Conservation (phyloP, 1,140 invertebrate species). For the Zaprionus kolodkinae region DNA sequence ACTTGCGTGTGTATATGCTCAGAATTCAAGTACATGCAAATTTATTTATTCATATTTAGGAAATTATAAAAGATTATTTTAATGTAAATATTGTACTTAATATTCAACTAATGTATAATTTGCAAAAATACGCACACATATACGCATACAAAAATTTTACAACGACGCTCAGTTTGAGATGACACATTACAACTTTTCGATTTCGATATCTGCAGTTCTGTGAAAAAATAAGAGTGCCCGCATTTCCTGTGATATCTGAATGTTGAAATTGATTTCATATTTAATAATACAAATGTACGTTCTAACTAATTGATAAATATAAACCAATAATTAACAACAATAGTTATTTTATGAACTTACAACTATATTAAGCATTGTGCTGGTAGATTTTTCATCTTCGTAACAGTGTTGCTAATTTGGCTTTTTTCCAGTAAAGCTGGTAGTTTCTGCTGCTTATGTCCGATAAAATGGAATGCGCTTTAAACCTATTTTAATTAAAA, state of each 20-base stretch:
- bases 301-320: too few relatives aligned
- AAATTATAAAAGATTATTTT: neutral
- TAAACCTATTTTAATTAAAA: too few relatives aligned
- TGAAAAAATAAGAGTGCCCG: neutral
- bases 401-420: too few relatives aligned
- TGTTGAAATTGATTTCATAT: neutral
- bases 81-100: neutral
- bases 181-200: slow-evolving; percentile 7
- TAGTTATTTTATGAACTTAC: too few relatives aligned
- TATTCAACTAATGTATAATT: neutral
- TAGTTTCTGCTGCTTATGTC: too few relatives aligned
- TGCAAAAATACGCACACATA: slow-evolving; percentile 31
- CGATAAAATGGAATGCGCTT: too few relatives aligned
- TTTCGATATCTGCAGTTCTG: slow-evolving; percentile 9
- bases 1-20: neutral
- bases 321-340: too few relatives aligned
- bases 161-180: slow-evolving; percentile 37
- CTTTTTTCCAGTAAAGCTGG: too few relatives aligned
- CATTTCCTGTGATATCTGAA: neutral
- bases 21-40: neutral
- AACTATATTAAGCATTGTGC: slow-evolving; percentile 1
- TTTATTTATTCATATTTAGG: neutral
- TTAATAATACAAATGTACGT: neutral
- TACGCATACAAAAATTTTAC: slow-evolving; percentile 34
- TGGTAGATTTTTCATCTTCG: neutral